Base-by-base conservation (phyloP, 2,797 vertebrate species). In the Lindbergichthys nudifrons region DNA sequence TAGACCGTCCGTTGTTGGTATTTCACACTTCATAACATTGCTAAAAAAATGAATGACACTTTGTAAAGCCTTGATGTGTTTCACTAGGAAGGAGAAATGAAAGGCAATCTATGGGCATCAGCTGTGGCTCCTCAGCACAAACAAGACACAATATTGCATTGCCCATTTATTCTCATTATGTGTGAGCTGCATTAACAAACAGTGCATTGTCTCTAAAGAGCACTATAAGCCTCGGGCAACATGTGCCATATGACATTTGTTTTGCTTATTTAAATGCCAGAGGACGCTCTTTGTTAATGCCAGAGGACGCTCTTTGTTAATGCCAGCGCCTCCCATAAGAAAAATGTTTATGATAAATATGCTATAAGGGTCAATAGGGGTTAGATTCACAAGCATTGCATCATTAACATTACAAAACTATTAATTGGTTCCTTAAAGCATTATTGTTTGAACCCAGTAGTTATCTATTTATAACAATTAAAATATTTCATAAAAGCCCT, bases 241-340 rank as follows among this genome's bases (percentile, higher is more conserved):
- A 71, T 66, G 58, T 86, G 82, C 63, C 3, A 32, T 81, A 79
- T 80, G 15, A 74, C 75, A 88, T 84, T 69, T 77, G 65, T 79
- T 75, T 84, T 77, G 65, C 86, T 83, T 80, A 74, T 87, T 82
- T 73, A 84, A 91, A 93, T 90, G 85, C 79, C 83, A 91, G 66
- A 68, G 61, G 73, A 83, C 19, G 54, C 43, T 83, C 71, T 85
- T 75, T 81, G 57, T 72, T 85, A 89, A 90, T 87, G 84, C 53
- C 87, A 89, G 58, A 68, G 61, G 73, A 83, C 19, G 54, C 43
- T 83, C 71, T 85, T 75, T 81, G 57, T 72, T 85, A 89, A 90
- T 87, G 84, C 53, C 87, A 89, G 58, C 1, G 63, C 43, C 16
- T 87, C 83, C 82, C 77, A 58, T 45, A 83, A 75, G 56, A 65